phyloP scores from a whole-genome alignment of 2,888 invertebrate genomes.

The Laspeyria flexula region DNA sequence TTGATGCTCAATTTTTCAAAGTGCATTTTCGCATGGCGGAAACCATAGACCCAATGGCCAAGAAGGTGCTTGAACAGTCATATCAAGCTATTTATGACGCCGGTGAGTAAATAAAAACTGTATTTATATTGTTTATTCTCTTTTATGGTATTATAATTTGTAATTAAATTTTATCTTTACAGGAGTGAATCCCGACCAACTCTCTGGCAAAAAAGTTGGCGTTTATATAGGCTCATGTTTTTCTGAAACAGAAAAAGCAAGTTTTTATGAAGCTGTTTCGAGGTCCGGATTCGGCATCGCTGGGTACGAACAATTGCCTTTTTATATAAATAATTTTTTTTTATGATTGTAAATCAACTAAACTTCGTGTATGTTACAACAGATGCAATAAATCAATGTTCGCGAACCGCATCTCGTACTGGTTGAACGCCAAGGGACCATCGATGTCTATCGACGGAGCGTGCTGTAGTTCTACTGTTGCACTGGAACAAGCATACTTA shows the following conservation, averaged over 20 bases:
- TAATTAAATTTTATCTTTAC: slow-evolving; percentile 6
- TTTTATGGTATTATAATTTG: background rate
- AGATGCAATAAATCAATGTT: slow-evolving; percentile 72
- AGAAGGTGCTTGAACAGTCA: slow-evolving; percentile 89
- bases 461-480: slow-evolving; percentile 64
- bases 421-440: slow-evolving; percentile 72
- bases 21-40: slow-evolving; percentile 87
- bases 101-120: slow-evolving; percentile 67
- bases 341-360: too few relatives aligned
- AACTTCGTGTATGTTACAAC: slow-evolving; percentile 2
- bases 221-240: slow-evolving; percentile 77
- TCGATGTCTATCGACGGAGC: slow-evolving; percentile 64
- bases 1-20: slow-evolving; percentile 90
- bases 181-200: slow-evolving; percentile 86
- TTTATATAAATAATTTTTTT: too few relatives aligned
- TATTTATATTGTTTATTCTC: background rate
- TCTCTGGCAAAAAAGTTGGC: slow-evolving; percentile 83
- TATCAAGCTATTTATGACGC: slow-evolving; percentile 91
- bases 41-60: slow-evolving; percentile 81
- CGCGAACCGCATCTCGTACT: slow-evolving; percentile 74
- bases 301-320: slow-evolving; percentile 60
- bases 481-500: slow-evolving; percentile 62
- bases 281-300: slow-evolving; percentile 59
- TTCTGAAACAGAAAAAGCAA: slow-evolving; percentile 87
- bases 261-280: slow-evolving; percentile 54